Conservation (phyloP, 2,113 vertebrate genomes). For the Dasypus novemcinctus region DNA sequence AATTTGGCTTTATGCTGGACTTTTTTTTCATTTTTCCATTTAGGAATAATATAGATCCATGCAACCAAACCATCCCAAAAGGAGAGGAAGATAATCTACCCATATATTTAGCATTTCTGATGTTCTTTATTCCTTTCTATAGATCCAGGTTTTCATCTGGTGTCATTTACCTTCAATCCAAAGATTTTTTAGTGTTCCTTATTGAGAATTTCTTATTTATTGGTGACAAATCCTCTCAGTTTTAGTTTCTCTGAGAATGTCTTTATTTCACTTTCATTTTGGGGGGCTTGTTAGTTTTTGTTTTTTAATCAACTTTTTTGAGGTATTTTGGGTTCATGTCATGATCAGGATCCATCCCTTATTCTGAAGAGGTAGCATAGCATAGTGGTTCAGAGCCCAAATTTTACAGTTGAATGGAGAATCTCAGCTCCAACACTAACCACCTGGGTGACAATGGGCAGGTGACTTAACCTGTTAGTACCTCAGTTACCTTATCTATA, state of each 20-base stretch:
- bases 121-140: not conserved
- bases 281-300: not conserved
- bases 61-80: not conserved
- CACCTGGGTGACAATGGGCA: not conserved
- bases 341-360: not conserved
- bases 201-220: not conserved
- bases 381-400: not conserved
- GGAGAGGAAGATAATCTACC: not conserved
- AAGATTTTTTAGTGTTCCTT: slow-evolving; percentile 3
- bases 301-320: not conserved
- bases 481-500: not conserved
- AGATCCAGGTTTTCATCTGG: not conserved
- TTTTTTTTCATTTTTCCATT: not conserved
- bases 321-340: not conserved
- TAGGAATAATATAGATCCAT: not conserved
- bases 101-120: slow-evolving; percentile 28
- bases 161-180: slow-evolving; percentile 9
- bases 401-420: not conserved
- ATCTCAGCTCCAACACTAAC: not conserved
- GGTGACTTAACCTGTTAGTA: not conserved
- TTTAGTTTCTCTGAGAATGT: not conserved
- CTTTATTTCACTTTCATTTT: not conserved
- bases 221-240: not conserved
- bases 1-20: not conserved
- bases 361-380: not conserved